Evolutionary conservation across 2,888 invertebrate genomes (phyloP).

Genomic region (Chymomyza fuscimana): DNA sequence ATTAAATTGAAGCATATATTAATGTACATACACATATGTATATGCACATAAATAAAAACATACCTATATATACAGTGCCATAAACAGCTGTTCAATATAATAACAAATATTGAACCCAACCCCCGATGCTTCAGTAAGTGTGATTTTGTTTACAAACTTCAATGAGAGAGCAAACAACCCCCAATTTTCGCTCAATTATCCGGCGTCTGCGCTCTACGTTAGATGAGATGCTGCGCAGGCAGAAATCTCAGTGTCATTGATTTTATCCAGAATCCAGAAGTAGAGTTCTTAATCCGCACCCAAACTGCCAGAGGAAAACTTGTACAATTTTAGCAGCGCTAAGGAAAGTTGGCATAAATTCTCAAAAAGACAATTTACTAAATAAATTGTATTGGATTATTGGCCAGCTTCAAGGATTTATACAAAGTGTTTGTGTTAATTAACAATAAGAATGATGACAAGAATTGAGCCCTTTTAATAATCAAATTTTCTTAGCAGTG

Average conservation of each 20-base stretch:
- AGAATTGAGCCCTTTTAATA: neutral
- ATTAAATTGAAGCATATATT: no score
- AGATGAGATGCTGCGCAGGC: slow-evolving; percentile 62
- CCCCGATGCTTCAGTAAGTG: slow-evolving; percentile 2
- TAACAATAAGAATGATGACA: neutral
- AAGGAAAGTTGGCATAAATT: slow-evolving; percentile 19
- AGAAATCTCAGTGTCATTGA: slow-evolving; percentile 61
- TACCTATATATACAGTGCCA: neutral
- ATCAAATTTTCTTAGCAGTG: slow-evolving; percentile 8
- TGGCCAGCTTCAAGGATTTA: neutral
- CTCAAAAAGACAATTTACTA: slow-evolving; percentile 19
- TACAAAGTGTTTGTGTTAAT: neutral
- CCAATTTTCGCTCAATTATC: slow-evolving; percentile 39
- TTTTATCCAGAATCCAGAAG: slow-evolving; percentile 69
- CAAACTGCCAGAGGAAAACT: slow-evolving; percentile 57
- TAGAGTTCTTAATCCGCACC: slow-evolving; percentile 70
- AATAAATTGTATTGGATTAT: slow-evolving; percentile 1
- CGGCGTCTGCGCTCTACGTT: slow-evolving; percentile 32
- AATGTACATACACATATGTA: neutral
- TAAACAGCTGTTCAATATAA: neutral
- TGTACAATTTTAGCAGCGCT: slow-evolving; percentile 38
- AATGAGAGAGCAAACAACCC: slow-evolving; percentile 30
- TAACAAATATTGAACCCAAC: neutral
- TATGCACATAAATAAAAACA: neutral
- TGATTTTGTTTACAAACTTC: slow-evolving; percentile 56